Conservation (phyloP, 2,888 invertebrate genomes). For the Apodemia mormo region DNA sequence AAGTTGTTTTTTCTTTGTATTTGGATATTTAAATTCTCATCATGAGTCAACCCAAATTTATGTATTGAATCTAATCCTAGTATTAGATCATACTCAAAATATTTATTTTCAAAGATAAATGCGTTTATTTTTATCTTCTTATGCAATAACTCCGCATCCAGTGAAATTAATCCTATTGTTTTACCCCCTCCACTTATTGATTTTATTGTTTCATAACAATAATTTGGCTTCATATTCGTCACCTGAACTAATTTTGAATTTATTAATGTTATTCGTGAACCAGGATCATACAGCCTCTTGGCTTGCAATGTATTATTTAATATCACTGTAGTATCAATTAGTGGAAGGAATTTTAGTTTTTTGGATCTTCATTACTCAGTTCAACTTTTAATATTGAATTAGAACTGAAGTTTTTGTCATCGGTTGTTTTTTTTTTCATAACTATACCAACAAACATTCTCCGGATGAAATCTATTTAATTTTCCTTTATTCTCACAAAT, state of each 20-base stretch:
- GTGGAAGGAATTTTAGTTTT: conserved; percentile 38
- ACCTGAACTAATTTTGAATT: conserved; percentile 27
- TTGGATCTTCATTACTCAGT: conserved; percentile 37
- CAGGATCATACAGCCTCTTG: conserved; percentile 29
- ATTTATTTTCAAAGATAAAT: conserved; percentile 20
- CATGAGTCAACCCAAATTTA: conserved; percentile 23
- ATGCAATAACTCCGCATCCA: conserved; percentile 21
- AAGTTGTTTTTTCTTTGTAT: conserved; percentile 8
- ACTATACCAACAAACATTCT: conserved; percentile 33
- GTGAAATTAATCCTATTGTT: conserved; percentile 24
- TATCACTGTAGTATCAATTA: conserved; percentile 37
- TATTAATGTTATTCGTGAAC: conserved; percentile 27
- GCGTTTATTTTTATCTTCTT: conserved; percentile 20
- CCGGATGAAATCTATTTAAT: conserved; percentile 32
- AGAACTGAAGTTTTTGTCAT: neutral
- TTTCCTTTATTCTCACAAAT: conserved; percentile 33
- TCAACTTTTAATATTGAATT: conserved; percentile 32
- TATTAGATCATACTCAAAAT: conserved; percentile 27
- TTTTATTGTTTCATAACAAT: conserved; percentile 23
- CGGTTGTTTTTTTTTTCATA: neutral
- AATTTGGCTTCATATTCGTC: conserved; percentile 20
- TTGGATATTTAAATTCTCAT: conserved; percentile 23
- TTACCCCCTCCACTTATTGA: conserved; percentile 25
- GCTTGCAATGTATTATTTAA: conserved; percentile 39
- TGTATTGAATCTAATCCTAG: conserved; percentile 27